Conservation (phyloP, 2,888 invertebrate species). For the Cosmia trapezina region DNA sequence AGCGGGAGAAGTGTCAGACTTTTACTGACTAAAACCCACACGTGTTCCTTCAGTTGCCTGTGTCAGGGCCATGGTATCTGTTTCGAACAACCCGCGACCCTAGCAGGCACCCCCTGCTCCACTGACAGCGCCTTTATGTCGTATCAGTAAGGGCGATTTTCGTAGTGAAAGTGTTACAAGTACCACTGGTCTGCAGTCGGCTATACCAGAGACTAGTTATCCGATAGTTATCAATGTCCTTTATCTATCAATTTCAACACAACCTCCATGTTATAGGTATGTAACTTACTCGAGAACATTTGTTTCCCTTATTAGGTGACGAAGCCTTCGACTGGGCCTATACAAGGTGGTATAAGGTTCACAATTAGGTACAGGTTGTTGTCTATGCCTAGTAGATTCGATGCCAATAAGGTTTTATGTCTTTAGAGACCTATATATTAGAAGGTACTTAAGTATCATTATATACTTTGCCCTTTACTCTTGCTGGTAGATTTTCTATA, state of each 20-base stretch:
- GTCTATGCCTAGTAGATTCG: not conserved
- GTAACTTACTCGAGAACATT: constrained; percentile 28
- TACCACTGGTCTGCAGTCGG: too few species aligned
- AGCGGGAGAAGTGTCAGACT: too few species aligned
- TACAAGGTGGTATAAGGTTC: constrained; percentile 9
- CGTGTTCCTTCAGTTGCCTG: too few species aligned
- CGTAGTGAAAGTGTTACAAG: not conserved
- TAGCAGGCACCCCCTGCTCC: too few species aligned
- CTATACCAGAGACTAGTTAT: not conserved
- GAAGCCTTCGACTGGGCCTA: constrained; percentile 30
- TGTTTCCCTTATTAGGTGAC: constrained; percentile 27
- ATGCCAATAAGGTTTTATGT: constrained; percentile 13
- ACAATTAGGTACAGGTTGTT: constrained; percentile 7
- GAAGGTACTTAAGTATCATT: too few species aligned
- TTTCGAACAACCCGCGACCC: too few species aligned
- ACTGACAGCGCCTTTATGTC: not conserved
- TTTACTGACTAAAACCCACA: too few species aligned
- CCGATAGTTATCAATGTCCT: constrained; percentile 11
- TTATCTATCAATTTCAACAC: constrained; percentile 21
- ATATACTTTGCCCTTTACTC: not conserved
- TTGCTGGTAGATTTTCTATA: not conserved
- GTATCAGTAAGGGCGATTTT: not conserved
- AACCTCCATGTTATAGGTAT: constrained; percentile 1
- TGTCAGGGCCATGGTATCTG: too few species aligned
- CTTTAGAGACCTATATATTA: not conserved